A percentile compares a stretch with the other conserved stretches of the same genome.
These are phyloP conservation scores for Battus philenor DNA, from an alignment of 1,140 invertebrate genomes.

Conservation along the genomic window DNA sequence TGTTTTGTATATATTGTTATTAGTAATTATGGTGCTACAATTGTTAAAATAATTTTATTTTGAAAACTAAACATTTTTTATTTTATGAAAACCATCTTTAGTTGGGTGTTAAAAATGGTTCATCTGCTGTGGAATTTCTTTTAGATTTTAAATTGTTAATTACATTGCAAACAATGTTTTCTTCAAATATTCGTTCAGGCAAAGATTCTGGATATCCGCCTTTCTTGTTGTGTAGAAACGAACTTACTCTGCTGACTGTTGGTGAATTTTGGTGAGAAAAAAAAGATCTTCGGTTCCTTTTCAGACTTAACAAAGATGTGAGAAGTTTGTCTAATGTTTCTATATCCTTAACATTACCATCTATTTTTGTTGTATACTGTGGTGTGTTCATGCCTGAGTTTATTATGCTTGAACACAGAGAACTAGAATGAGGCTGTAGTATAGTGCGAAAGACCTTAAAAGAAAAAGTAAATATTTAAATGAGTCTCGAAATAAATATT, in stretches of 20 bases:
- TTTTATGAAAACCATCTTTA: slow-evolving; percentile 20
- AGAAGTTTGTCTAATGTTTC: slow-evolving; percentile 66
- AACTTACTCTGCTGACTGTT: slow-evolving; percentile 41
- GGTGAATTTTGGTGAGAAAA: slow-evolving; percentile 53
- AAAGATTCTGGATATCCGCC: slow-evolving; percentile 48
- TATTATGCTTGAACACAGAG: slow-evolving; percentile 40
- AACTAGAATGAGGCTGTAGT: slow-evolving; percentile 42
- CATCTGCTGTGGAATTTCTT: slow-evolving; percentile 43
- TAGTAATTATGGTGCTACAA: slow-evolving; percentile 11
- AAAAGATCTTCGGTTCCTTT: slow-evolving; percentile 49
- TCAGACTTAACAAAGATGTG: slow-evolving; percentile 55
- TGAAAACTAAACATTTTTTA: slow-evolving; percentile 5
- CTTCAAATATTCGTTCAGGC: slow-evolving; percentile 56
- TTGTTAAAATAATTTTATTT: slow-evolving; percentile 23
- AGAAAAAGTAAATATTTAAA: too few species aligned
- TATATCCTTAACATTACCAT: slow-evolving; percentile 52
- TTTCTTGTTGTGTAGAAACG: slow-evolving; percentile 22
- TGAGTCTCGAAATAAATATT: too few species aligned
- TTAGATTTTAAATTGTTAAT: slow-evolving; percentile 48
- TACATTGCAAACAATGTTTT: slow-evolving; percentile 52
- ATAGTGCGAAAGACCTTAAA: slow-evolving; percentile 53
- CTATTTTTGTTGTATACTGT: slow-evolving; percentile 19
- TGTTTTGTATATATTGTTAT: slow-evolving; percentile 4
- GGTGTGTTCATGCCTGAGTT: slow-evolving; percentile 40
- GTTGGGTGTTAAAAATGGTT: slow-evolving; percentile 58